Base-by-base conservation (phyloP, 2,888 invertebrate genomes). In the Tyria jacobaeae region DNA sequence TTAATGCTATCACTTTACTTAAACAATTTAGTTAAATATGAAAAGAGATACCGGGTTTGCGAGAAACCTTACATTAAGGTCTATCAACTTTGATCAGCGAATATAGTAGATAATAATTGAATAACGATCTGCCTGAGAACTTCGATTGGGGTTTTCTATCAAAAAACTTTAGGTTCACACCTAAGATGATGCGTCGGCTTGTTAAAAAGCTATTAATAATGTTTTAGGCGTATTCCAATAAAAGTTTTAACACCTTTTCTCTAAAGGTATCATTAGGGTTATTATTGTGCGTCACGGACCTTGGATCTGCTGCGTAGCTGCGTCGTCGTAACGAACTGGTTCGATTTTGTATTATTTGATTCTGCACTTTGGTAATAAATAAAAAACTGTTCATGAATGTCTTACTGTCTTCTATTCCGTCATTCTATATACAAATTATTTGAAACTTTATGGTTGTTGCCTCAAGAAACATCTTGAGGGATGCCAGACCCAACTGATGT, bases 221-320 rank as follows among this genome's bases (percentile, higher is more conserved):
- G 80, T 86, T 90, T 89, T 88, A 86, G 89, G 89, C 84, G 88
- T 86, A 89, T 91, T 92, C 91, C 92, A 92, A 93, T 94, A 92
- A 92, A 91, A 87, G 90, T 89, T 93, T 92, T 93, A 92, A 93
- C 93, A 93, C 94, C 92, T 93, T 93, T 93, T 89, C 89, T 86
- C 81, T 89, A 78, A 84, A 88, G 89, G 88, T 93, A 92, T 93
- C 89, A 93, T 93, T 93, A 93, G 86, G 85, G 75, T 86, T 78
- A 88, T 92, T 91, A 91, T 90, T 89, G 87, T 83, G 76, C 75
- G 78, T 75, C 74, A 78, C 76, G 79, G 24, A 50, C 63, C 75
- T 75, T 64, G 72, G 81, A 84, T 85, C 79, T 71, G 78, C 79
- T 80, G 79, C 75, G 78, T 57, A 51, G 54, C 79, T 71, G 78